Evolutionary conservation across 1,140 invertebrate genomes (phyloP), one percentile per base, ranked within the genome.

Genomic region (Drosophila oshimai): DNA sequence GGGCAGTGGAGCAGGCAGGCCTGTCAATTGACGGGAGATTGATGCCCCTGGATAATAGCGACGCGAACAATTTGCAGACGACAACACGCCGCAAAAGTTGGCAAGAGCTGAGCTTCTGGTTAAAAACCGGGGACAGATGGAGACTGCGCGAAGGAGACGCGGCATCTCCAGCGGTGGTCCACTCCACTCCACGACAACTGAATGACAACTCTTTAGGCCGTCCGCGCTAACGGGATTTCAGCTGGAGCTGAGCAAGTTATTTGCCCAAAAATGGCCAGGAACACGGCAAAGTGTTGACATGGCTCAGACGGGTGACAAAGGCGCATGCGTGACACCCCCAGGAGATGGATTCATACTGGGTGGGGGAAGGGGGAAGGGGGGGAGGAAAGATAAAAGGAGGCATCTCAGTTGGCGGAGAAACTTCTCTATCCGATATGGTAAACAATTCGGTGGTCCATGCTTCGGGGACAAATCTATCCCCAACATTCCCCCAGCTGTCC

Each of bases 31-130:
- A 47, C 62, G 28, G 65, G 80, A 86, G 80, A 86, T 86, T 86
- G 80, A 86, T 86, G 80, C 81, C 80, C 81, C 80, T 87, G 80
- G 80, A 86, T 86, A 86, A 86, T 86, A 86, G 81, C 80, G 80
- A 86, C 81, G 81, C 80, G 72, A 87, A 87, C 80, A 86, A 86
- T 87, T 87, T 86, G 80, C 80, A 76, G 80, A 86, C 80, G 80
- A 84, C 79, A 80, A 73, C 79, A 86, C 78, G 74, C 58, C 67
- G 58, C 67, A 75, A 29, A n/a, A n/a, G n/a, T n/a, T n/a, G n/a
- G n/a, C n/a, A n/a, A n/a, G n/a, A 44, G 6, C 34, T 10, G 67
- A 46, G 28, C 15, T 28, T 5, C 12, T 28, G 20, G 20, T 7
- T 9, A 51, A 44, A 34, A 41, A 26, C 3, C 41, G 18, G 10